These are phyloP conservation scores for Stegana nigrithorax DNA, from an alignment of 2,888 invertebrate species.

Conservation along the genomic window DNA sequence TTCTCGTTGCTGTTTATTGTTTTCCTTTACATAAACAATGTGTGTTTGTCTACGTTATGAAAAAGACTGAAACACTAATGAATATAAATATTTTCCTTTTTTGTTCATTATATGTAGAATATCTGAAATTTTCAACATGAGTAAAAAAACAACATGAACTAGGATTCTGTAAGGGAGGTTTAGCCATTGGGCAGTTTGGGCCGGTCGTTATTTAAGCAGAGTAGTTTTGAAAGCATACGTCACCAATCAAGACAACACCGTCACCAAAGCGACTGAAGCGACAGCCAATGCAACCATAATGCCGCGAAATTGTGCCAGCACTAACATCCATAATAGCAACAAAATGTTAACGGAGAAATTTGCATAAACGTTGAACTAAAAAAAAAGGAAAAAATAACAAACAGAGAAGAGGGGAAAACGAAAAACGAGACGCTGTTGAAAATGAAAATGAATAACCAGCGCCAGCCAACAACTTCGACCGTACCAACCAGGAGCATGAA, in stretches of 20 bases:
- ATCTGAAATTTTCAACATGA: no score
- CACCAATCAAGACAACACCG: slow-evolving; percentile 32
- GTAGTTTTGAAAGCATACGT: slow-evolving; percentile 6
- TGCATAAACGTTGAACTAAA: slow-evolving; percentile 41
- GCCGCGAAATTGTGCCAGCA: slow-evolving; percentile 58
- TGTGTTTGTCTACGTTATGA: no score
- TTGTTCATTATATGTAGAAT: no score
- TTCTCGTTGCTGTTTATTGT: no score
- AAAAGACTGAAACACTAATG: no score
- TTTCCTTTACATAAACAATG: no score
- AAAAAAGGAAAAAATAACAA: slow-evolving; percentile 1
- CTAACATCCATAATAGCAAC: slow-evolving; percentile 29
- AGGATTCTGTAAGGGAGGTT: no score
- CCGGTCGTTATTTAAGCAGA: no score
- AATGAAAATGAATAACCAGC: slow-evolving; percentile 56
- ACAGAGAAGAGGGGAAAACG: slow-evolving; percentile 20
- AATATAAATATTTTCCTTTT: slow-evolving; percentile 39
- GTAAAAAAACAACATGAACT: no score
- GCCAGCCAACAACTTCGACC: slow-evolving; percentile 16
- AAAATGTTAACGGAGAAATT: slow-evolving; percentile 38
- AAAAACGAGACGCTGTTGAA: slow-evolving; percentile 40
- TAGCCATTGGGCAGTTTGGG: no score
- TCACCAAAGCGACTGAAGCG: slow-evolving; percentile 46
- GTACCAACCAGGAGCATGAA: slow-evolving; percentile 9
- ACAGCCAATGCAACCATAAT: slow-evolving; percentile 1